Evolutionary conservation across 2,797 vertebrate species (phyloP).

Genomic region (Threskiornis aethiopicus): DNA sequence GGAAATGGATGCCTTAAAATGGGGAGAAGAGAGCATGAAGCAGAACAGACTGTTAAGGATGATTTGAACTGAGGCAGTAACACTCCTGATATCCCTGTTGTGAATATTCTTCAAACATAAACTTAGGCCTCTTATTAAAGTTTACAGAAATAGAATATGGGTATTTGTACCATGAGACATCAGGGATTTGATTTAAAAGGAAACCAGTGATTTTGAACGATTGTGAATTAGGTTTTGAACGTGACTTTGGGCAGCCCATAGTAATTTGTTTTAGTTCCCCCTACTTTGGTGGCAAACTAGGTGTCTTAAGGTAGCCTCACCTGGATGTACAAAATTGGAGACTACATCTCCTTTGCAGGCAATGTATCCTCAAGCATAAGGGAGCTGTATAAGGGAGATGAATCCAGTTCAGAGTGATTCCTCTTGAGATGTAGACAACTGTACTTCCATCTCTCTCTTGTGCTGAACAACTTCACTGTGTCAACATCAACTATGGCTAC

Average conservation of each 20-base stretch:
- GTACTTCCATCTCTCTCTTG: not conserved
- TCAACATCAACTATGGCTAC: not conserved
- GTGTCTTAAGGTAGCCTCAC: not conserved
- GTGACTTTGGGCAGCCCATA: not conserved
- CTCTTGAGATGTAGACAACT: not conserved
- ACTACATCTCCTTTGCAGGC: not conserved
- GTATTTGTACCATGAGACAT: not conserved
- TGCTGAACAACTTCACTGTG: not conserved
- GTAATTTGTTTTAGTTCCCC: not conserved
- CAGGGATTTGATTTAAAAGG: not conserved
- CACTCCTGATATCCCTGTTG: not conserved
- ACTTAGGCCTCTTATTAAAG: not conserved
- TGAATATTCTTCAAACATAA: not conserved
- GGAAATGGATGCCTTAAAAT: not conserved
- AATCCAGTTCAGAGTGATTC: not conserved
- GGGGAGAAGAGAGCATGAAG: not conserved
- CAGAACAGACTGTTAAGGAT: not conserved
- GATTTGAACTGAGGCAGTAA: not conserved
- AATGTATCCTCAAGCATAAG: not conserved
- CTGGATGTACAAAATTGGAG: not conserved
- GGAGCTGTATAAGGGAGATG: not conserved
- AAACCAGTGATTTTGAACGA: not conserved
- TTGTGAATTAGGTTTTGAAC: not conserved
- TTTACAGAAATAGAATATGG: not conserved
- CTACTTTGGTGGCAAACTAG: not conserved